Evolutionary conservation across 2,888 invertebrate genomes (phyloP), one percentile per base, ranked within the genome.

Genomic region (Dinocampus coccinellae): DNA sequence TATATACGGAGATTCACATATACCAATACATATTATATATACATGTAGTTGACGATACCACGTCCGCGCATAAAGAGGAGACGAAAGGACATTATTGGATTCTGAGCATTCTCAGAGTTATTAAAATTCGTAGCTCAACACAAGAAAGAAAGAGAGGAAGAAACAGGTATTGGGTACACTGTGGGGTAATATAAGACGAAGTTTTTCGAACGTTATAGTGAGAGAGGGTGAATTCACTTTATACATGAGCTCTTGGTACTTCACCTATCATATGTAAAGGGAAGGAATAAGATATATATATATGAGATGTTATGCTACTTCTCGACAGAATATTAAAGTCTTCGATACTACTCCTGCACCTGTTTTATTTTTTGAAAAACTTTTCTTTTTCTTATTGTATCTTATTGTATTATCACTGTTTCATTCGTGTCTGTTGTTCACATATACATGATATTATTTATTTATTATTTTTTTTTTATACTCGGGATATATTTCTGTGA

Each of bases 101-200:
- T 86, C 86, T 85, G 84, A 84, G 78, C 85, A 85, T 86, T 85
- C 86, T 80, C 84, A 73, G 80, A 85, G 86, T 86, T 86, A 86
- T 86, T 86, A 85, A 86, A 86, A 86, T 86, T 86, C 84, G 85
- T 83, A 83, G 83, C 84, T 82, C 84, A 83, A 80, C 84, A 78
- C 83, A 80, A 75, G 79, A 78, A 58, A 66, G 72, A 67, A 29
- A 47, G 64, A n/a, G n/a, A n/a, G n/a, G n/a, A n/a, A n/a, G n/a
- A n/a, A n/a, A n/a, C n/a, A 61, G 66, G 60, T 22, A 24, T 36
- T 34, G 58, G 20, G 24, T 29, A 52, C 53, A 22, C 64, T 36
- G 42, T 62, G 34, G 42, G 61, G 34, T 47, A 72, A 73, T 71
- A 70, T 60, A 73, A 69, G 73, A 71, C 63, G 42, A 58, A 63